Conservation (phyloP, 37 sponge, comb jelly and placozoan genomes). For the Trichoplax adhaerens region DNA sequence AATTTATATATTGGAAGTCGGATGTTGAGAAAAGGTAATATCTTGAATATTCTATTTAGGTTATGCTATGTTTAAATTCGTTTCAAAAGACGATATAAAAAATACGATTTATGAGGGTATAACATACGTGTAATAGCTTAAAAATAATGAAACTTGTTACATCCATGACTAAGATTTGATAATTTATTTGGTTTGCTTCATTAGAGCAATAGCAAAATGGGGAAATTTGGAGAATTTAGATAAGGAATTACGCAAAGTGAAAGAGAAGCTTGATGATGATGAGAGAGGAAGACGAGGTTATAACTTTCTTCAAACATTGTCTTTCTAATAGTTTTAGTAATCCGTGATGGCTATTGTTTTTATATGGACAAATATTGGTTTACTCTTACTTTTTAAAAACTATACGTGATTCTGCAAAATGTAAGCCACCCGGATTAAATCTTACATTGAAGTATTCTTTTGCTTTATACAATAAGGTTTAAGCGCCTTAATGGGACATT, state of each 20-base stretch:
- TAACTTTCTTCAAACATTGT: too few species aligned
- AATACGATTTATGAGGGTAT: background rate
- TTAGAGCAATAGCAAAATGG: slow-evolving; percentile 73
- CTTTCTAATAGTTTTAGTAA: too few species aligned
- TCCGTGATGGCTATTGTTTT: too few species aligned
- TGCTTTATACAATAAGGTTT: slow-evolving; percentile 19
- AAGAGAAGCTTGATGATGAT: slow-evolving; percentile 30
- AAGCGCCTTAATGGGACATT: slow-evolving; percentile 43
- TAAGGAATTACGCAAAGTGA: slow-evolving; percentile 24
- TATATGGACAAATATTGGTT: too few species aligned
- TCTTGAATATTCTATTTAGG: too few species aligned
- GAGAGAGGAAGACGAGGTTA: slow-evolving; percentile 46
- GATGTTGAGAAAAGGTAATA: slow-evolving; percentile 62
- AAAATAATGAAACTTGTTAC: background rate
- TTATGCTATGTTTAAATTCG: too few species aligned
- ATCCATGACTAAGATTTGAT: background rate
- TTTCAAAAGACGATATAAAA: too few species aligned
- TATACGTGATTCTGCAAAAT: too few species aligned
- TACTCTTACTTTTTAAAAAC: too few species aligned
- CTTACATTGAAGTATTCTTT: too few species aligned
- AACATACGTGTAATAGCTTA: slow-evolving; percentile 1
- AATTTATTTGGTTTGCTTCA: background rate
- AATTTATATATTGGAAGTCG: slow-evolving; percentile 32
- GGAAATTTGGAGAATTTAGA: slow-evolving; percentile 60
- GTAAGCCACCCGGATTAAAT: too few species aligned